Base-by-base conservation (phyloP, 2,113 vertebrate species). In the Columba janthina region DNA sequence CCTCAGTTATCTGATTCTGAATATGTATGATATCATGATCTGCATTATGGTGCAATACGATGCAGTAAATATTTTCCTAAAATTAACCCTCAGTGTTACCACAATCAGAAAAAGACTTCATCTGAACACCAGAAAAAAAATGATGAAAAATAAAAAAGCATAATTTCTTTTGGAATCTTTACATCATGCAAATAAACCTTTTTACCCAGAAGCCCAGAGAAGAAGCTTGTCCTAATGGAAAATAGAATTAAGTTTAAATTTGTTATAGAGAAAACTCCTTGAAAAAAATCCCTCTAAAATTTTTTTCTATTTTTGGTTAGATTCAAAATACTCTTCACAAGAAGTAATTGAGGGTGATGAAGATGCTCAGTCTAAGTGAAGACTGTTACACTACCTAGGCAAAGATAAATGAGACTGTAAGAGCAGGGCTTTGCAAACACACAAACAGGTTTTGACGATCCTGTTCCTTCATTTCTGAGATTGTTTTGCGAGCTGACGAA, bases 291-390 rank as follows among this genome's bases (percentile, higher is more conserved):
- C 32, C 81, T 81, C 65, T 48, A 40, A 90, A 90, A 50, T 64
- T 67, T 71, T 76, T 22, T 81, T 80, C 44, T 77, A 1, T 50
- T 79, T 75, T 78, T 51, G 60, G 17, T 5, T 61, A 84, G 64
- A 72, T 58, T 78, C 61, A 78, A 78, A 92, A 72, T 60, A 38
- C 21, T 66, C 56, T 62, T 81, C 88, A 74, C 25, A 58, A 78
- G 40, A 70, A 79, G 24, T n/a, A 77, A 66, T 44, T 0, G 0
- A 75, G 42, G 0, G 0, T n/a, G 48, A 80, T 51, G 62, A 71
- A 79, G 75, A 60, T 2, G 11, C 40, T 62, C 56, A 74, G 40
- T 70, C 51, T 53, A 36, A 83, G 11, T 11, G 62, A 72, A 91
- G 61, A 66, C 54, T 72, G 54, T 9, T 64, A 69, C 15, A 2